phyloP scores from a whole-genome alignment of 1,140 invertebrate genomes.

The Thrips palmi region DNA sequence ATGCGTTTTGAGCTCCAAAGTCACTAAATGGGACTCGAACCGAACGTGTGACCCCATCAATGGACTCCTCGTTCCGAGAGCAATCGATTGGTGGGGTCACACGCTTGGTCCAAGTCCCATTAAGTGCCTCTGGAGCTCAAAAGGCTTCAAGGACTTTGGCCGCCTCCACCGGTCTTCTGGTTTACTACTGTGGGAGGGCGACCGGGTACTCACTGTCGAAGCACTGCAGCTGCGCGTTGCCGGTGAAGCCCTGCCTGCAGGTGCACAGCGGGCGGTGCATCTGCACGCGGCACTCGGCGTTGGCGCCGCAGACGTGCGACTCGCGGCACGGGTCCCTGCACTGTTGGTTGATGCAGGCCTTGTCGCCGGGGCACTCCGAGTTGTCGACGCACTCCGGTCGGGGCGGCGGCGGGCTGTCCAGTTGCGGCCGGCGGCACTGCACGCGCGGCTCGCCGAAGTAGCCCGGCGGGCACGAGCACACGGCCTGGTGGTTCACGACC shows the following conservation, averaged over 20 bases:
- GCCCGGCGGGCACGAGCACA: constrained; percentile 60
- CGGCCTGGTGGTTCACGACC: constrained; percentile 57
- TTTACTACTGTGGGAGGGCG: background rate
- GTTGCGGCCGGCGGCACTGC: constrained; percentile 36
- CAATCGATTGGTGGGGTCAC: no score
- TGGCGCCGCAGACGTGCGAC: constrained; percentile 50
- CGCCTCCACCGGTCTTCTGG: no score
- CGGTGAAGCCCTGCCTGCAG: constrained; percentile 65
- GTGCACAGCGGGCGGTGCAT: constrained; percentile 66
- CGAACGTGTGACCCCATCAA: no score
- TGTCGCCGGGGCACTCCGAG: constrained; percentile 63
- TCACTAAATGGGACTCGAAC: no score
- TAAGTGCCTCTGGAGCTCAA: no score
- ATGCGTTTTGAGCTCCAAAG: no score
- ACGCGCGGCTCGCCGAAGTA: constrained; percentile 63
- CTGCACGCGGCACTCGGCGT: constrained; percentile 63
- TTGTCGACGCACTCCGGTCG: constrained; percentile 61
- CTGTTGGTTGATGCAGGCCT: constrained; percentile 58
- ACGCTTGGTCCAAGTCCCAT: no score
- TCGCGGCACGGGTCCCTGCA: constrained; percentile 60
- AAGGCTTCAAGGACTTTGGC: no score
- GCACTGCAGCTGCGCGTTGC: constrained; percentile 64
- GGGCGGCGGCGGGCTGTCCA: constrained; percentile 21
- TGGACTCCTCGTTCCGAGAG: no score
- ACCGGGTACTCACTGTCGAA: constrained; percentile 36